Percentiles rank a stretch among this genome's conserved stretches.
Conservation (phyloP, 2,888 invertebrate species). For the Parochlus steinenii region DNA sequence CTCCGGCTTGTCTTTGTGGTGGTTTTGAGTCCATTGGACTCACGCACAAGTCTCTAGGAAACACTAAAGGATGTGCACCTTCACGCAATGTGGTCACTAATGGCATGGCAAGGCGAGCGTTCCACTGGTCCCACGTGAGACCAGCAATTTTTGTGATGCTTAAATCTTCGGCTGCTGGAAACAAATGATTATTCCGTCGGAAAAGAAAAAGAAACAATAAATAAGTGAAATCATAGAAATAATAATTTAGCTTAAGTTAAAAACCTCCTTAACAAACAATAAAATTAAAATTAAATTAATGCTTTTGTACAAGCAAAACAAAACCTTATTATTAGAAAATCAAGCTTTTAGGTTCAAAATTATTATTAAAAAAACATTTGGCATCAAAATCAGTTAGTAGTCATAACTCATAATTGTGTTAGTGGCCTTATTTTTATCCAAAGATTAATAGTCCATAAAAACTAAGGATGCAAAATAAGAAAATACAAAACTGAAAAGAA, state of each 20-base stretch:
- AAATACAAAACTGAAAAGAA: too few relatives aligned
- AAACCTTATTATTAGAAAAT: not conserved
- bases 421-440: too few relatives aligned
- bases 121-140: constrained; percentile 57
- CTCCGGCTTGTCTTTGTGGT: constrained; percentile 17
- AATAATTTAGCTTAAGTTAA: not conserved
- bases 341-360: too few relatives aligned
- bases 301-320: not conserved
- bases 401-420: too few relatives aligned
- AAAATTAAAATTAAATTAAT: too few relatives aligned
- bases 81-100: constrained; percentile 43
- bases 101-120: constrained; percentile 55
- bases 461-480: too few relatives aligned
- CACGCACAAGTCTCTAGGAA: constrained; percentile 28
- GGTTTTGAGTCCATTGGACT: constrained; percentile 21
- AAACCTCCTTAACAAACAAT: not conserved
- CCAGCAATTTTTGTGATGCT: constrained; percentile 53
- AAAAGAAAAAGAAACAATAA: not conserved
- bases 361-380: too few relatives aligned
- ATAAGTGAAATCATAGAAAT: not conserved
- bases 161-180: constrained; percentile 44
- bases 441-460: too few relatives aligned
- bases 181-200: not conserved
- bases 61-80: constrained; percentile 30
- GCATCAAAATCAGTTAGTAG: too few relatives aligned